Evolutionary conservation across 2,797 vertebrate genomes (phyloP).

Genomic region (Megalops cyprinoides): DNA sequence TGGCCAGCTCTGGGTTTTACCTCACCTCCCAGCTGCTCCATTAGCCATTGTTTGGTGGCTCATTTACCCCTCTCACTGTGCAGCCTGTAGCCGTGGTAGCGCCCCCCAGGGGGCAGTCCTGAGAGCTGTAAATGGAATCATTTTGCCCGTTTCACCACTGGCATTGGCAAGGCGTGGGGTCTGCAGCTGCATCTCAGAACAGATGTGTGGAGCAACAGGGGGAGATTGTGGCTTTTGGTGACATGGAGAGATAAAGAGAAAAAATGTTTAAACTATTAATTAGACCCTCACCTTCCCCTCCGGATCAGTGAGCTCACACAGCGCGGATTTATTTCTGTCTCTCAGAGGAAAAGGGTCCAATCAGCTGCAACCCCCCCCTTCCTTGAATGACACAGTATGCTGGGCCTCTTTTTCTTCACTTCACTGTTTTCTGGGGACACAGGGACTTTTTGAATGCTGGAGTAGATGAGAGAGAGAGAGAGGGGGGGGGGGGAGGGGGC

Average conservation of each 20-base stretch:
- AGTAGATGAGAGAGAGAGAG: too few species aligned
- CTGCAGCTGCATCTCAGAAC: background rate
- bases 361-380: background rate
- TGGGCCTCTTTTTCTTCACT: background rate
- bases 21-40: background rate
- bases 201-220: slow-evolving; percentile 10
- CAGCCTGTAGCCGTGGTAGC: background rate
- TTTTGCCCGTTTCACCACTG: background rate
- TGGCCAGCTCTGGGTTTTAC: background rate
- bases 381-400: background rate
- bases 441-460: background rate
- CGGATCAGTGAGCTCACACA: background rate
- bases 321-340: slow-evolving; percentile 21
- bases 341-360: slow-evolving; percentile 13
- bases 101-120: background rate
- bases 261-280: slow-evolving; percentile 40
- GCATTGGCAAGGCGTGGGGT: slow-evolving; percentile 8
- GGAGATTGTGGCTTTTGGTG: background rate
- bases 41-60: background rate
- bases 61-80: background rate
- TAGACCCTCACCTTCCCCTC: slow-evolving; percentile 23
- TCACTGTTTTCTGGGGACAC: background rate
- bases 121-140: background rate
- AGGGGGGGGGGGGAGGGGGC: too few species aligned
- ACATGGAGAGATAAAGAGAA: slow-evolving; percentile 32